Base-by-base conservation (phyloP, 2,797 vertebrate genomes). In the Sternarchorhynchus goeldii region DNA sequence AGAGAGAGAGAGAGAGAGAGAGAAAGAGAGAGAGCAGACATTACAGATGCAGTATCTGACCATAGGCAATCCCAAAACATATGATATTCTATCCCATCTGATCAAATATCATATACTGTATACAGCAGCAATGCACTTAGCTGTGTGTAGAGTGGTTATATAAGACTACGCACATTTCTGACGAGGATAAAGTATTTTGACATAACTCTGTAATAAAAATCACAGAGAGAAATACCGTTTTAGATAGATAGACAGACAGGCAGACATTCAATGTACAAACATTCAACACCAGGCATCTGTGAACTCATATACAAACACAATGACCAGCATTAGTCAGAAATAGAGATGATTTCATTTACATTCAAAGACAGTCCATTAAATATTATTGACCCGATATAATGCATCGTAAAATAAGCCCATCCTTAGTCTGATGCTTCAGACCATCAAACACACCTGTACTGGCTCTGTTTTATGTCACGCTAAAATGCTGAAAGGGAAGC, bases 371-470 rank as follows among this genome's bases (percentile, higher is more conserved):
- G n/a, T 50, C 25, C 34, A 64, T 72, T 81, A 63, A 39, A 57
- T 77, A 75, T 41, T 73, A 81, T 85, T 85, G 77, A 85, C 74
- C 81, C 25, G 53, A 16, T 31, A 17, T 70, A 77, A 76, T 73
- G 39, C 62, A 57, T 50, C 57, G 29, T 63, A 73, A 78, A 71
- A 75, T 41, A 70, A 71, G 68, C 75, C 74, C 71, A 67, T 25
- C 34, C 69, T 73, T 79, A 73, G 65, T 79, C 76, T 83, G 78
- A 79, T 81, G 80, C 82, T 73, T 74, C 82, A 85, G 81, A 74
- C 87, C 86, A 84, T 90, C 89, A 92, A 90, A 93, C 88, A 92
- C 92, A 93, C 90, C 92, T 92, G 92, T 87, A 78, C 84, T 68
- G 81, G 79, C 60, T 79, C 80, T 5, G 66, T 79, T 72, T 79